Evolutionary conservation across 2,888 invertebrate species (phyloP).

Genomic region (Cacoxenus indagator): DNA sequence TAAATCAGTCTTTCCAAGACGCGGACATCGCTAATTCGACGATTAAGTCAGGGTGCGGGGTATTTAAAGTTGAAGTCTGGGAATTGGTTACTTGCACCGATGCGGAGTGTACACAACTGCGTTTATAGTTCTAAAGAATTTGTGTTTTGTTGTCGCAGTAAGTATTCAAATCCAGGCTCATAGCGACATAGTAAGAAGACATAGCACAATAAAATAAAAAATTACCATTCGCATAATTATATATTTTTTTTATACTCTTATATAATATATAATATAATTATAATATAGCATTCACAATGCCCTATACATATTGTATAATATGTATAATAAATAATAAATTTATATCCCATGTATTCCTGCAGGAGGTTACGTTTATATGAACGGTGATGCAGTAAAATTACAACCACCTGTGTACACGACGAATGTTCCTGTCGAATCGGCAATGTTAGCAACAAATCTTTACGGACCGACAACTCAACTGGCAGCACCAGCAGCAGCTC

Average conservation of each 20-base stretch:
- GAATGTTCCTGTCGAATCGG: constrained; percentile 77
- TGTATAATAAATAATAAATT: neutral
- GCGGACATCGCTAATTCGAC: too few relatives aligned
- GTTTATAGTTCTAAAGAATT: neutral
- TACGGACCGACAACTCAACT: constrained; percentile 67
- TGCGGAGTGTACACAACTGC: neutral
- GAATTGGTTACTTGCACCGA: too few relatives aligned
- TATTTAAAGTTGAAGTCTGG: too few relatives aligned
- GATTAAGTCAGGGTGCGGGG: too few relatives aligned
- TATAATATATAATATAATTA: neutral
- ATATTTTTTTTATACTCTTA: neutral
- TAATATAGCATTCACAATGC: neutral
- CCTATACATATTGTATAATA: neutral
- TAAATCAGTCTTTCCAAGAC: too few relatives aligned
- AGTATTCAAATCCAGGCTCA: too few relatives aligned
- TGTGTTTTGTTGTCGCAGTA: neutral
- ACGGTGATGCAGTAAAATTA: constrained; percentile 82
- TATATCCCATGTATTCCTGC: constrained; percentile 14
- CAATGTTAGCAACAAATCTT: constrained; percentile 71
- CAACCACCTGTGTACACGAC: constrained; percentile 77
- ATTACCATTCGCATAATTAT: neutral
- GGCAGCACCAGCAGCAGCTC: constrained; percentile 63
- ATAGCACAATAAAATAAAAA: neutral
- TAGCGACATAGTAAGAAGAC: neutral
- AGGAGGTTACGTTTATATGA: constrained; percentile 83